Base-by-base conservation (phyloP, 1,140 invertebrate genomes). In the Pinna nobilis region DNA sequence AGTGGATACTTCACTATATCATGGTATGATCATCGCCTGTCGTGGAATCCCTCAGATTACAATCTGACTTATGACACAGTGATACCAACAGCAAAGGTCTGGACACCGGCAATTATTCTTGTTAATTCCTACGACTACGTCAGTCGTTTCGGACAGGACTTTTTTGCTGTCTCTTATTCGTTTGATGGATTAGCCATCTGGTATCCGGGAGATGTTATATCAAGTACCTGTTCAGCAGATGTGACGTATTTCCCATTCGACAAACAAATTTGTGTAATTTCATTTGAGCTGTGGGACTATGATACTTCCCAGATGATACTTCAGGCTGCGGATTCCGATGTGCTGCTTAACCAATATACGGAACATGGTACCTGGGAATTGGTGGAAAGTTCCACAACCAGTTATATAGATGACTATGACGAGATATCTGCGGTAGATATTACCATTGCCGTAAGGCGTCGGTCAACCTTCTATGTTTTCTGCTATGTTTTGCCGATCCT, bases 121-220 rank as follows among this genome's bases (percentile, higher is more conserved):
- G 13, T 50, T 7, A 65, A 65, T 30, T 44, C 61, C 20, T 65
- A 35, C 23, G 39, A 30, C 37, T 32, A 41, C 25, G 28, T 49
- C 13, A 32, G 20, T 32, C 25, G 28, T 20, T 25, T 65, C n/a
- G 61, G 61, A 9, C 28, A 65, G 30, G 61, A 50, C 28, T 65
- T 53, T 25, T 20, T 53, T 18, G 28, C n/a, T 3, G 51, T 53
- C 11, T 20, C 13, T 15, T 53, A 53, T n/a, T 1, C 23, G 15
- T 61, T 39, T 35, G 20, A 61, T 37, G 57, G 57, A n/a, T 5
- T 1, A 13, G 57, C 57, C 7, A 2, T 3, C 5, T 61, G 32
- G 57, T 61, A 15, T 7, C 32, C 57, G 66, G 57, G n/a, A n/a
- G 57, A 61, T 20, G 57, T 61, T 1, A 61, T 61, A 23, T 35